Evolutionary conservation across 1,140 invertebrate species (phyloP).

Genomic region (Centruroides sculpturatus): DNA sequence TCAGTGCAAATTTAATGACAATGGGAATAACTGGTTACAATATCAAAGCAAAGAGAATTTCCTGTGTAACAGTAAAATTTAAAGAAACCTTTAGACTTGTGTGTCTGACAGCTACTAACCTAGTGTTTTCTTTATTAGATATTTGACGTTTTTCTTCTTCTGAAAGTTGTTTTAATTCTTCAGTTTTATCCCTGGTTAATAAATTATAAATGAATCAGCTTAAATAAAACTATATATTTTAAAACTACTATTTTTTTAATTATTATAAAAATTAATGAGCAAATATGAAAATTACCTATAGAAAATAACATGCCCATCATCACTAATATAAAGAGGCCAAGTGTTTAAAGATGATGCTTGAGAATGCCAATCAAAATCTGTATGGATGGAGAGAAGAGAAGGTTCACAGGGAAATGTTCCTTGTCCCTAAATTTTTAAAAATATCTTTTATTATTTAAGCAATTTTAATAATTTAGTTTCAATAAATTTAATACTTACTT

Average conservation of each 20-base stretch:
- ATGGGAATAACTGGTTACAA: no score
- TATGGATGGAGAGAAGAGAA: slow-evolving; percentile 39
- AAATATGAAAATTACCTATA: slow-evolving; percentile 35
- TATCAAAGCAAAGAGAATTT: no score
- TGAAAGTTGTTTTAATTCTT: slow-evolving; percentile 40
- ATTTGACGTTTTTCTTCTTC: slow-evolving; percentile 46
- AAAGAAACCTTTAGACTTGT: no score
- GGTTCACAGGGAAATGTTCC: slow-evolving; percentile 42
- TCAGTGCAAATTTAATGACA: no score
- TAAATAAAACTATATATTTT: no score
- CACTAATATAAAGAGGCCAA: slow-evolving; percentile 35
- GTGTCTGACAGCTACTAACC: slow-evolving; percentile 12
- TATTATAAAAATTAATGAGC: no score
- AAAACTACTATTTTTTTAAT: not conserved
- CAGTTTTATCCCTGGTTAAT: slow-evolving; percentile 43
- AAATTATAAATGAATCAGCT: not conserved
- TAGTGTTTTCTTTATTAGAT: slow-evolving; percentile 40
- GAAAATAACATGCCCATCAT: slow-evolving; percentile 42
- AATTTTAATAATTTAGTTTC: not conserved
- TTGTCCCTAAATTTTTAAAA: slow-evolving; percentile 25
- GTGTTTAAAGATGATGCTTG: slow-evolving; percentile 31
- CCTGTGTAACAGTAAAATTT: no score
- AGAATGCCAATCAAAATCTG: slow-evolving; percentile 40
- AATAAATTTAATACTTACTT: slow-evolving; percentile 25
- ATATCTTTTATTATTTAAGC: not conserved